A percentile compares a stretch with the other conserved stretches of the same genome.
These are phyloP conservation scores for Promerops cafer DNA, from an alignment of 2,113 vertebrate species.

Conservation along the genomic window DNA sequence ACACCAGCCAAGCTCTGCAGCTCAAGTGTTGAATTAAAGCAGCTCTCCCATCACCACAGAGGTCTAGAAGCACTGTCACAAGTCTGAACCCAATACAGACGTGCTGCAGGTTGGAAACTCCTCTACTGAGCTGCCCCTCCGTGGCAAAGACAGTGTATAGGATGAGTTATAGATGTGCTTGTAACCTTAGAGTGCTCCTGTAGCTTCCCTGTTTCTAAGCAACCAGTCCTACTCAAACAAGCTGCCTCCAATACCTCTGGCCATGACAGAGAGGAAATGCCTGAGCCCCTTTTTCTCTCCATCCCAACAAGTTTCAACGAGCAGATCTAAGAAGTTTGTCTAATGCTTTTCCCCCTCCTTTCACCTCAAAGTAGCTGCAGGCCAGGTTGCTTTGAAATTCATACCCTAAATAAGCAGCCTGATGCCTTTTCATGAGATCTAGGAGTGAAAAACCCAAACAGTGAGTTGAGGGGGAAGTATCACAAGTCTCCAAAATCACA, in stretches of 20 bases:
- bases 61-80: background rate
- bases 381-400: background rate
- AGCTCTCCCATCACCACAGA: background rate
- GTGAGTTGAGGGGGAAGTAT: background rate
- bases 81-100: background rate
- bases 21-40: background rate
- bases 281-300: background rate
- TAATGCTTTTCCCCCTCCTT: background rate
- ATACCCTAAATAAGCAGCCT: background rate
- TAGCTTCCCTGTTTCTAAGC: slow-evolving; percentile 4
- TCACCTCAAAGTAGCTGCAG: background rate
- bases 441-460: background rate
- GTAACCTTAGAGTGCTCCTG: background rate
- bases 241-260: background rate
- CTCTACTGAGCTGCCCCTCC: background rate
- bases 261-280: background rate
- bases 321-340: background rate
- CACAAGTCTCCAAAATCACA: background rate
- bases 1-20: background rate
- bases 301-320: background rate
- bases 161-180: background rate
- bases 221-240: background rate
- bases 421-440: background rate
- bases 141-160: background rate
- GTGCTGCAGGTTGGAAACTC: background rate